Conservation (phyloP, 2,797 vertebrate genomes). For the Menidia menidia region DNA sequence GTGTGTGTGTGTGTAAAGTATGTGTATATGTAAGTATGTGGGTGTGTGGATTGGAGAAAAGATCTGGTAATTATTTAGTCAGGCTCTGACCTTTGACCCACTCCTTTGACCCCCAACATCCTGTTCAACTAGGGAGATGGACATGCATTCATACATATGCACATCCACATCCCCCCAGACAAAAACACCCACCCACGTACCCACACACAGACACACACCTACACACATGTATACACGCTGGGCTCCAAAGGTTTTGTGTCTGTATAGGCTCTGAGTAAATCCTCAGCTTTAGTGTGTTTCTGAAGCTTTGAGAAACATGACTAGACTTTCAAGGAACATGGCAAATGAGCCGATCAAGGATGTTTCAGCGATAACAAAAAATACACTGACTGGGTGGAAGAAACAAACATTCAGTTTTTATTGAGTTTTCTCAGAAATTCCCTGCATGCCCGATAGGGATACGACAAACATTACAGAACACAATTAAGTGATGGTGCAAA, state of each 20-base stretch:
- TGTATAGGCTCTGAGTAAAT: conserved; percentile 51
- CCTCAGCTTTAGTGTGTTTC: conserved; percentile 40
- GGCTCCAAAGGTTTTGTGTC: conserved; percentile 35
- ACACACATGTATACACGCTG: conserved; percentile 22
- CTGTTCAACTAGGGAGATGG: conserved; percentile 70
- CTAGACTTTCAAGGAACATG: conserved; percentile 32
- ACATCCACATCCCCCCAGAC: conserved; percentile 30
- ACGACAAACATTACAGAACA: background rate
- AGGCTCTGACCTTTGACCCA: conserved; percentile 74
- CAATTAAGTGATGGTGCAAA: background rate
- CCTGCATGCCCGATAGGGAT: background rate
- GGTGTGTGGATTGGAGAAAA: conserved; percentile 49
- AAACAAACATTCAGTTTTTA: conserved; percentile 7
- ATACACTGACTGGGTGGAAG: conserved; percentile 7
- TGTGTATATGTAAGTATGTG: conserved; percentile 16
- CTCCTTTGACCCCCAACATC: conserved; percentile 72
- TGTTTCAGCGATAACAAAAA: conserved; percentile 13
- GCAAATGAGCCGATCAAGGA: conserved; percentile 17
- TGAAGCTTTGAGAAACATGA: conserved; percentile 17
- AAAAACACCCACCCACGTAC: background rate
- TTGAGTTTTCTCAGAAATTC: conserved; percentile 8
- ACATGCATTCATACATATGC: conserved; percentile 65
- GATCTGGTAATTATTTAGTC: conserved; percentile 83
- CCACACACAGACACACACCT: conserved; percentile 9
- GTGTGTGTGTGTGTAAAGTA: conserved; percentile 15